Conservation (phyloP, 2,888 invertebrate species). For the Osmoderma eremita region DNA sequence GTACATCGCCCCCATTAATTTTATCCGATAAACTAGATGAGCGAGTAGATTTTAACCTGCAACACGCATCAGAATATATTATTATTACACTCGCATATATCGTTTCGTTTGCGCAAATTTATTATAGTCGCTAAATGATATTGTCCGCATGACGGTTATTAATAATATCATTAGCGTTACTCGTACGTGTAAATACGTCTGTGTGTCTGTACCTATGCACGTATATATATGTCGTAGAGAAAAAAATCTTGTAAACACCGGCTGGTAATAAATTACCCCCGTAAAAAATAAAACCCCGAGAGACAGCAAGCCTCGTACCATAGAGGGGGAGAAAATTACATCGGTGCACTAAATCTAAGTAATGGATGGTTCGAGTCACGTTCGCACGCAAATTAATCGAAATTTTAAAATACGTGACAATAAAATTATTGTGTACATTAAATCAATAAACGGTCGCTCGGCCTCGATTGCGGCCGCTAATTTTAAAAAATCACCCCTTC, state of each 20-base stretch:
- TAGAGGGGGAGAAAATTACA: conserved; percentile 23
- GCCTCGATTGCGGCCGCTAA: conserved; percentile 23
- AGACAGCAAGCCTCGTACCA: conserved; percentile 1
- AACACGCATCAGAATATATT: conserved; percentile 31
- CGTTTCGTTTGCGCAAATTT: conserved; percentile 22
- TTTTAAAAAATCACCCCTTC: conserved; percentile 30
- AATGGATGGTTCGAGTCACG: conserved; percentile 35
- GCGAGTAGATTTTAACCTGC: conserved; percentile 24
- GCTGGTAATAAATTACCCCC: conserved; percentile 30
- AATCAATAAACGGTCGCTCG: conserved; percentile 28
- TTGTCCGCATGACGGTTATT: conserved; percentile 31
- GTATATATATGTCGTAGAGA: conserved; percentile 3
- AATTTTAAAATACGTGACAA: conserved; percentile 38
- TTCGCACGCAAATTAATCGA: conserved; percentile 35
- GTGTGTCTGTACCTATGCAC: background rate
- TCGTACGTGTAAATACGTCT: conserved; percentile 12
- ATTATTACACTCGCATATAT: conserved; percentile 20
- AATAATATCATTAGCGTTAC: conserved; percentile 34
- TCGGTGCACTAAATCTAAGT: conserved; percentile 37
- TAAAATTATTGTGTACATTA: conserved; percentile 38
- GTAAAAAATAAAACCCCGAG: conserved; percentile 31
- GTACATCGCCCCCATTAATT: conserved; percentile 20
- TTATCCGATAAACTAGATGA: conserved; percentile 19
- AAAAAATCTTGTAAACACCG: conserved; percentile 39
- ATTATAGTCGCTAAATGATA: conserved; percentile 28